phyloP scores from a whole-genome alignment of 2,113 vertebrate genomes.

The Sminthopsis crassicaudata region DNA sequence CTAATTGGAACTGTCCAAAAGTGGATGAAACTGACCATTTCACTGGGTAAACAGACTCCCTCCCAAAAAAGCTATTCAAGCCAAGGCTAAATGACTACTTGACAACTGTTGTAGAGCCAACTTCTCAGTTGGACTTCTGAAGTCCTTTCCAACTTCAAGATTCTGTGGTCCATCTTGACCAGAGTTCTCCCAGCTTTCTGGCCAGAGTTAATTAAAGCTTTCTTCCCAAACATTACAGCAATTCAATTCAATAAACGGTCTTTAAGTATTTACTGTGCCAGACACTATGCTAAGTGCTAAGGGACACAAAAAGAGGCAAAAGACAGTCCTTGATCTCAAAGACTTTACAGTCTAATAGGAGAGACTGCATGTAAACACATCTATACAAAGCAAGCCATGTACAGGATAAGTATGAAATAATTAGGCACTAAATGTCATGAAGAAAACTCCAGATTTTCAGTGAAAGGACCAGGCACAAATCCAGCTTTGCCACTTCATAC shows the following conservation, averaged over 20 bases:
- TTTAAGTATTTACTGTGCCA: not conserved
- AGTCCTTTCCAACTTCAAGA: not conserved
- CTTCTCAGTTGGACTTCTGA: not conserved
- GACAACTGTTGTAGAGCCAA: not conserved
- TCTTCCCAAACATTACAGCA: not conserved
- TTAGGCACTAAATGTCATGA: too few species aligned
- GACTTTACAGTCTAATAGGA: too few species aligned
- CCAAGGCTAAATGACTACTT: not conserved
- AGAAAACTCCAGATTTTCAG: too few species aligned
- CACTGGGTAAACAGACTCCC: not conserved
- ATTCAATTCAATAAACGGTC: not conserved
- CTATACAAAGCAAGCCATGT: too few species aligned
- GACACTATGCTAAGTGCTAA: not conserved
- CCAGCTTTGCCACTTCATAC: too few species aligned
- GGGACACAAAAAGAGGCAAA: not conserved
- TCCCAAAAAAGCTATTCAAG: not conserved
- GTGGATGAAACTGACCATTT: not conserved
- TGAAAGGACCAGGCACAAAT: too few species aligned
- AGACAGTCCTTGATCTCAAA: too few species aligned
- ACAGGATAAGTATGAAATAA: too few species aligned
- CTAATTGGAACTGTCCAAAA: not conserved
- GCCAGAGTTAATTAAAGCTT: not conserved
- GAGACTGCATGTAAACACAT: too few species aligned
- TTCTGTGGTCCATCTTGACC: not conserved
- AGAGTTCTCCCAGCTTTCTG: not conserved